A percentile compares a stretch with the other conserved stretches of the same genome.
These are phyloP conservation scores for Creontiades dilutus DNA, from an alignment of 2,888 invertebrate species.

Conservation along the genomic window DNA sequence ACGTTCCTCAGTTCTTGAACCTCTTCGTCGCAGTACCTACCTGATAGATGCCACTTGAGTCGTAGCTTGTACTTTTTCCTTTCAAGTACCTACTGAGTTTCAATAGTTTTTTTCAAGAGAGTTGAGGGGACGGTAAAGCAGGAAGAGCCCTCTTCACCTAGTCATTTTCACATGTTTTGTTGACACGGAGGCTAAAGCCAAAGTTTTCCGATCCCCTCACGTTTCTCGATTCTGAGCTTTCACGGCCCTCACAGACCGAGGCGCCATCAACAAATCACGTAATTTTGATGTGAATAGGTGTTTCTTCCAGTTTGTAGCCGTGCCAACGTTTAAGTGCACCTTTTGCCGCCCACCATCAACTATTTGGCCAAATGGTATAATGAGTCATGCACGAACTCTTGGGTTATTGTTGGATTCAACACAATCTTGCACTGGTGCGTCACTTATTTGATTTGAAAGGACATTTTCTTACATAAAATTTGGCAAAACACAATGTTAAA, in stretches of 20 bases:
- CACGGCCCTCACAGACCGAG: not conserved
- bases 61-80: not conserved
- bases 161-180: not conserved
- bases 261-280: not conserved
- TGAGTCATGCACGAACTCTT: too few relatives aligned
- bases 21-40: not conserved
- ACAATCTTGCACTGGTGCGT: too few relatives aligned
- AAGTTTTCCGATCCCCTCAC: conserved; percentile 5
- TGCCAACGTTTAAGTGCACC: too few relatives aligned
- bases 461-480: too few relatives aligned
- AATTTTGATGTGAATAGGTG: too few relatives aligned
- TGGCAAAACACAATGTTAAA: too few relatives aligned
- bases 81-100: not conserved
- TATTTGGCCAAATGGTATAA: too few relatives aligned
- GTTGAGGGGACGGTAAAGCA: not conserved
- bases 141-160: conserved; percentile 26
- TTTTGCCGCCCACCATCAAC: too few relatives aligned
- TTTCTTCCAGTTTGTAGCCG: too few relatives aligned
- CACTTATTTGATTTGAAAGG: too few relatives aligned
- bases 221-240: not conserved
- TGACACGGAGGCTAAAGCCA: not conserved
- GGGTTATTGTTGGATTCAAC: too few relatives aligned
- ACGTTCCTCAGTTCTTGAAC: not conserved
- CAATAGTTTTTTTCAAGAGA: not conserved
- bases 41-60: conserved; percentile 25